Evolutionary conservation across 2,113 vertebrate species (phyloP).

Genomic region (Apteryx owenii): DNA sequence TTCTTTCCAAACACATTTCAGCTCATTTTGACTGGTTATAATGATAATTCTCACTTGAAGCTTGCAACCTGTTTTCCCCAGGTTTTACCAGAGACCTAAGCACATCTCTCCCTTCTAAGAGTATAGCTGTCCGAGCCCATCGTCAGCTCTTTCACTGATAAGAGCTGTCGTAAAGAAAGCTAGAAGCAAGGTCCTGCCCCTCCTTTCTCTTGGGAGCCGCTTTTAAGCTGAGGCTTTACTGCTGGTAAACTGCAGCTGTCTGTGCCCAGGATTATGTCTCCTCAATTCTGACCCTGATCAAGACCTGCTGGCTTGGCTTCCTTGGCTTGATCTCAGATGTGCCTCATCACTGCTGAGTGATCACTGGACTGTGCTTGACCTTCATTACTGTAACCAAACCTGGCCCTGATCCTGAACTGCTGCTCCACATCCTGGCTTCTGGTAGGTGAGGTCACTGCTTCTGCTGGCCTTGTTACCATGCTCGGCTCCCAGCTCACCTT

Average conservation of each 20-base stretch:
- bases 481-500: not conserved
- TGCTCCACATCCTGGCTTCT: rapidly evolving
- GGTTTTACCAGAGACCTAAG: not conserved
- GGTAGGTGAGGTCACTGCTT: not conserved
- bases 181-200: not conserved
- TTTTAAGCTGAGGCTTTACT: not conserved
- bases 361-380: not conserved
- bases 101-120: not conserved
- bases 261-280: not conserved
- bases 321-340: not conserved
- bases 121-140: rapidly evolving
- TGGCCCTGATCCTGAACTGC: rapidly evolving
- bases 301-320: not conserved
- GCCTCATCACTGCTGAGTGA: rapidly evolving
- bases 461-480: not conserved
- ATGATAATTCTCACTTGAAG: not conserved
- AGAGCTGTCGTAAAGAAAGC: too few relatives aligned
- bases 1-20: not conserved
- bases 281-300: not conserved
- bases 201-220: not conserved
- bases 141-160: rapidly evolving
- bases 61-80: not conserved
- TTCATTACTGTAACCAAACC: not conserved
- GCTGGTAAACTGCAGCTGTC: not conserved
- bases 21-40: not conserved